Evolutionary conservation across 2,113 vertebrate genomes (phyloP).

Genomic region (Pipra filicauda): DNA sequence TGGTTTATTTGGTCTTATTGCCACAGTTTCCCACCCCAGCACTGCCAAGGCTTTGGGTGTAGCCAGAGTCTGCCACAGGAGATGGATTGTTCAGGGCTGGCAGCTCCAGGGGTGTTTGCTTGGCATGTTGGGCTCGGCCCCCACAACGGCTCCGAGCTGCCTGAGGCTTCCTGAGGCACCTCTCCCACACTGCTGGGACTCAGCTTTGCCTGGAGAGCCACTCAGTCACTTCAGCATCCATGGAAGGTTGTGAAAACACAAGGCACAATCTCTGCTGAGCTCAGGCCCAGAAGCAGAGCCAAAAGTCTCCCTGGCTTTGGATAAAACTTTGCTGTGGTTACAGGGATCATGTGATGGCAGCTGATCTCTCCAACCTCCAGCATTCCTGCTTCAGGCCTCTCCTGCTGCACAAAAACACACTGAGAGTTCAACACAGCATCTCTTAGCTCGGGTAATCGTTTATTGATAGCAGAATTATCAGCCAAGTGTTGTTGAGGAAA

Average conservation of each 20-base stretch:
- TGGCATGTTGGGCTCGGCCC: background rate
- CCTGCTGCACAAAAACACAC: background rate
- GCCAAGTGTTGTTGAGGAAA: background rate
- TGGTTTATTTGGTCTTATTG: background rate
- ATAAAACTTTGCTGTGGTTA: slow-evolving; percentile 13
- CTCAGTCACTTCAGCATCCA: background rate
- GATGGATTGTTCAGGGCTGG: background rate
- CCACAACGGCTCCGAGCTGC: background rate
- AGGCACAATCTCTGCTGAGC: background rate
- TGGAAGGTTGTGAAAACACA: background rate
- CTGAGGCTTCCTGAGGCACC: background rate
- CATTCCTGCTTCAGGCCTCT: background rate
- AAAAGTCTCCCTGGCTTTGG: background rate
- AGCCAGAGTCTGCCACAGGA: background rate
- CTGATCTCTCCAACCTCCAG: background rate
- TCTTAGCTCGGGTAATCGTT: background rate
- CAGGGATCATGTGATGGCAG: background rate
- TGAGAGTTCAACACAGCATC: background rate
- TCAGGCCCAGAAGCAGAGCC: slow-evolving; percentile 18
- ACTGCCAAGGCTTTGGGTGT: slow-evolving; percentile 35
- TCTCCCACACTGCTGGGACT: background rate
- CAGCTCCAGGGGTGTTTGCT: background rate
- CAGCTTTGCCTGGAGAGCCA: slow-evolving; percentile 2
- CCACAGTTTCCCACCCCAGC: background rate
- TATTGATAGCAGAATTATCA: background rate